A percentile compares a stretch with the other conserved stretches of the same genome.
Evolutionary conservation across 2,797 vertebrate species (phyloP).

Genomic region (Neosilurus mollespiculum): DNA sequence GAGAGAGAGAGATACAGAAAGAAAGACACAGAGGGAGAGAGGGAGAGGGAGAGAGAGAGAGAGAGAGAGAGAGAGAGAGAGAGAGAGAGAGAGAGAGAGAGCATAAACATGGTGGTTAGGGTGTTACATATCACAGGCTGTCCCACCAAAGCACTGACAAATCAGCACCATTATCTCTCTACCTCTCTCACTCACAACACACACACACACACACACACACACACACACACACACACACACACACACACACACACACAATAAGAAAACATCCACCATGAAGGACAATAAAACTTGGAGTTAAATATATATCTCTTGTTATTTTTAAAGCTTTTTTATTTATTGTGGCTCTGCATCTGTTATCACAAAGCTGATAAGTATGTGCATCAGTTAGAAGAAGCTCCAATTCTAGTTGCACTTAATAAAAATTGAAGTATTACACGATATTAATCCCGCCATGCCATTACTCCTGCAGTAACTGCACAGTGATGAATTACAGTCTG

Average conservation of each 20-base stretch:
- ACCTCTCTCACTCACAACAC: too few relatives aligned
- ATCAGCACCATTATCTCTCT: not conserved
- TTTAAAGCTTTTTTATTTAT: slow-evolving; percentile 90
- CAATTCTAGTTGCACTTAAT: slow-evolving; percentile 97
- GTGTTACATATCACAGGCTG: not conserved
- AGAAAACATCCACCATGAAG: slow-evolving; percentile 74
- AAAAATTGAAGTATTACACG: slow-evolving; percentile 99
- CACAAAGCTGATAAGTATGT: slow-evolving; percentile 86
- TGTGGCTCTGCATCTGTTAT: slow-evolving; percentile 89
- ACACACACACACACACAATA: slow-evolving; percentile 32
- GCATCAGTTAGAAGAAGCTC: slow-evolving; percentile 87
- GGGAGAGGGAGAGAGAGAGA: not conserved
- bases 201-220: too few relatives aligned
- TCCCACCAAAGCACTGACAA: slow-evolving; percentile 1
- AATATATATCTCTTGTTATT: slow-evolving; percentile 83
- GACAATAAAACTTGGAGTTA: slow-evolving; percentile 83
- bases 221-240: not conserved
- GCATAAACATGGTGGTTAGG: slow-evolving; percentile 4
- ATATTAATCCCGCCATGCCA: slow-evolving; percentile 98
- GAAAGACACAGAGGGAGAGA: too few relatives aligned
- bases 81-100: not conserved
- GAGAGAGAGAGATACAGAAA: not conserved
- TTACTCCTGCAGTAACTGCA: slow-evolving; percentile 88
- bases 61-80: slow-evolving; percentile 47
- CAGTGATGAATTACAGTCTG: slow-evolving; percentile 88